Evolutionary conservation across 2,888 invertebrate species (phyloP), one percentile per base, ranked within the genome.

Genomic region (Acleris cristana): DNA sequence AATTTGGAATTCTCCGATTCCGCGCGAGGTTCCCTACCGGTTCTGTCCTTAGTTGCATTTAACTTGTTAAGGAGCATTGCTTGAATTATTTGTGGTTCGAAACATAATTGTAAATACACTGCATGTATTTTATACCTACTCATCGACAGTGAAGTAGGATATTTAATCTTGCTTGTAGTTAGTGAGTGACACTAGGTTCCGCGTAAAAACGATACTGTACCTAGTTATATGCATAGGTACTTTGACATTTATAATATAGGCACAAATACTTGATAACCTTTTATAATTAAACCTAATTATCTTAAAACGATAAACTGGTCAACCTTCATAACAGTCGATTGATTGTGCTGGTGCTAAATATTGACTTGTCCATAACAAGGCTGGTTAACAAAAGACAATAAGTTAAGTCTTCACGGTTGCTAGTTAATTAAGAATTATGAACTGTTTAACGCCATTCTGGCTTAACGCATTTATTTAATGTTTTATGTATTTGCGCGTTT

Each of bases 1-100:
- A 62, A 62, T 62, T 66, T 66, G 56, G 61, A 62, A 66, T 66
- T 66, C 66, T 57, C 60, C 61, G 52, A 66, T 66, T 51, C 60
- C 65, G 54, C 44, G 26, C 18, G 54, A 53, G 48, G 34, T n/a
- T 44, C 44, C 7, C 18, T 60, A 45, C 65, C 54, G 55, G 60
- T 55, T 44, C 40, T 54, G 53, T 49, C 55, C 44, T 23, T 54
- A 10, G 45, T 55, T 23, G 49, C 23, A 40, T 40, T 14, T 34
- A 34, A 34, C 3, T 34, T 40, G 4, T 40, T 40, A 3, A 12
- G 40, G 40, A 40, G 40, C 14, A 40, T 40, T 1, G 14, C 40
- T 40, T 40, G 40, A 40, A 14, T 14, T 40, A 40, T 40, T 4
- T 40, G 40, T 40, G 40, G 40, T 40, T 40, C 40, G 14, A 40